phyloP scores from a whole-genome alignment of 2,888 invertebrate genomes.

The Tricholauxania praeusta region DNA sequence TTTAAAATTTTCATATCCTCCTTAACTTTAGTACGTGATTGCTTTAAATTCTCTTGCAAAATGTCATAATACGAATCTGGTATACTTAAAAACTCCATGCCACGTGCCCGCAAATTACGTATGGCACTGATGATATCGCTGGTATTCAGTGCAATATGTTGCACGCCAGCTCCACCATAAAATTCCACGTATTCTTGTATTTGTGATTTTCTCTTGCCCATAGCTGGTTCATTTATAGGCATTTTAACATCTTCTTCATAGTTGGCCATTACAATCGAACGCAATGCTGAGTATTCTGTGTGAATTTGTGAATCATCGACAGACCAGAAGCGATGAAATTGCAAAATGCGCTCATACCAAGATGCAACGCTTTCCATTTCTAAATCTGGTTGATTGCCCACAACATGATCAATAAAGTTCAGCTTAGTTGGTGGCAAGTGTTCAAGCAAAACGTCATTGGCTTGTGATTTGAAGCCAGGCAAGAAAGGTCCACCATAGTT shows the following conservation, averaged over 20 bases:
- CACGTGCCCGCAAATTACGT: slow-evolving; percentile 81
- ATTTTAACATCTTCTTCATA: slow-evolving; percentile 95
- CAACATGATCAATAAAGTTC: slow-evolving; percentile 95
- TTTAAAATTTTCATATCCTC: slow-evolving; percentile 88
- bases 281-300: slow-evolving; percentile 95
- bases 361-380: slow-evolving; percentile 90
- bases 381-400: slow-evolving; percentile 95
- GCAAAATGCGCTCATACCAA: slow-evolving; percentile 80
- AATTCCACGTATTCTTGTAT: slow-evolving; percentile 99
- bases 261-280: slow-evolving; percentile 97
- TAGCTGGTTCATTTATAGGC: slow-evolving; percentile 98
- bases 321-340: slow-evolving; percentile 92
- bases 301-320: slow-evolving; percentile 96
- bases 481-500: slow-evolving; percentile 87
- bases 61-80: slow-evolving; percentile 92
- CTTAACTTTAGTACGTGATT: slow-evolving; percentile 82
- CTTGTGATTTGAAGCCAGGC: slow-evolving; percentile 79
- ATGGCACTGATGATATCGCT: slow-evolving; percentile 90
- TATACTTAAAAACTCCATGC: slow-evolving; percentile 90
- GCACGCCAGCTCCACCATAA: slow-evolving; percentile 97
- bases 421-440: slow-evolving; percentile 79
- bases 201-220: slow-evolving; percentile 95
- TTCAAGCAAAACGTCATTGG: slow-evolving; percentile 73
- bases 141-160: slow-evolving; percentile 98
- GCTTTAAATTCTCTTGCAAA: slow-evolving; percentile 80